Base-by-base conservation (phyloP, 1,140 invertebrate species). In the Caenorhabditis latens region DNA sequence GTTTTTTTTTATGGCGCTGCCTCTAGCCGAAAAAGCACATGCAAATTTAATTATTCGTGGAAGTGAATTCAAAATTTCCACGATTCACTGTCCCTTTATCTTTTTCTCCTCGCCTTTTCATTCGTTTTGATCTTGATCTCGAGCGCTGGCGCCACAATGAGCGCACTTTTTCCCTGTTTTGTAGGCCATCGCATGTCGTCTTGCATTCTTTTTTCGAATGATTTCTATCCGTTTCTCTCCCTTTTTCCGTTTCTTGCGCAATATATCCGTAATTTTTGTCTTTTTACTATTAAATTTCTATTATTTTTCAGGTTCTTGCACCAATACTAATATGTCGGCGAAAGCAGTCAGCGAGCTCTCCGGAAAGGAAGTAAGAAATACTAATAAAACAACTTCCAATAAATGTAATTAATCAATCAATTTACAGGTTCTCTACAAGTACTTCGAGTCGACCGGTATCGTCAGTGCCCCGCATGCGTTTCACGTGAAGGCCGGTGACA, bases 321-420 rank as follows among this genome's bases (percentile, higher is more conserved):
- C 65, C 21, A n/a, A 43, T 32, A 71, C 40, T 7, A 46, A 43
- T 16, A 99, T 99, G 98, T 98, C 98, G 88, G 98, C 98, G 21
- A 99, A 99, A 94, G 97, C 97, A 83, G 98, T 99, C 90, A 95
- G 95, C 91, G 98, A 99, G 94, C 97, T 96, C 58, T 96, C 96
- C 71, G 98, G 98, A 71, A 99, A 99, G 93, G 95, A 96, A 91
- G 71, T 79, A 50, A 50, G 43, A 50, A 79, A n/a, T 2, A 43
- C 24, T 61, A 40, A 40, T 67, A 32, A 32, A 32, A 32, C 11
- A 14, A 9, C 7, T 9, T 71, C 9, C 6, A 19, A 71, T 71
- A 46, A 13, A 8, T 46, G 14, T 46, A 21, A 14, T 16, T 19
- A 71, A 21, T 19, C 24, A 21, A 8, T 65, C 19, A 5, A 40